A percentile compares a stretch with the other conserved stretches of the same genome.
Evolutionary conservation across 1,140 invertebrate species (phyloP).

Genomic region (Matsumurasca onukii): DNA sequence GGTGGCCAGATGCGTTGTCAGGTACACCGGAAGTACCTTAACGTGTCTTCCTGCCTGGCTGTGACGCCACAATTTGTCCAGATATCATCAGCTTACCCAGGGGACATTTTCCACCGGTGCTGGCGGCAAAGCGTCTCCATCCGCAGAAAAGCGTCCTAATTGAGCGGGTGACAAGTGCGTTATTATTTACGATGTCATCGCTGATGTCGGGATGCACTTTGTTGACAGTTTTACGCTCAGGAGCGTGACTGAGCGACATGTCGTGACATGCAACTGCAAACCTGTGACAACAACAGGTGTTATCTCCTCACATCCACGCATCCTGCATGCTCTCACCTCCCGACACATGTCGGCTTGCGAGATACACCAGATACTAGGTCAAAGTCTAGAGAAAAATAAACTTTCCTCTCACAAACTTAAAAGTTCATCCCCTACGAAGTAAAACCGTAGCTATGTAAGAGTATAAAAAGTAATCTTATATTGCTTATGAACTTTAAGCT

Average conservation of each 20-base stretch:
- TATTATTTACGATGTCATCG: background rate
- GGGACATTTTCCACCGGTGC: conserved; percentile 14
- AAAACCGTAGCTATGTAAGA: no score
- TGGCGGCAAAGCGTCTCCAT: conserved; percentile 14
- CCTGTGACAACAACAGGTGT: no score
- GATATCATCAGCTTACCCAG: conserved; percentile 15
- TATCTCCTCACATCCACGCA: no score
- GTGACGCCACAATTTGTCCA: conserved; percentile 24
- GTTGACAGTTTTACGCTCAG: conserved; percentile 19
- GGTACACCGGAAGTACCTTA: conserved; percentile 22
- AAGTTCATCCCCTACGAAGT: no score
- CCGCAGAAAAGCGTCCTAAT: conserved; percentile 4
- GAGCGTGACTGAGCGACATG: background rate
- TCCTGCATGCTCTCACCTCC: no score
- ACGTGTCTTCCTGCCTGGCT: conserved; percentile 17
- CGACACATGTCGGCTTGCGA: no score
- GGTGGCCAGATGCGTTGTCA: conserved; percentile 17
- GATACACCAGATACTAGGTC: no score
- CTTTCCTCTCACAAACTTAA: no score
- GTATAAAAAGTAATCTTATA: no score
- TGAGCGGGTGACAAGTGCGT: conserved; percentile 11
- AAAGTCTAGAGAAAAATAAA: no score
- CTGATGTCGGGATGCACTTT: background rate
- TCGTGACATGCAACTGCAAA: no score
- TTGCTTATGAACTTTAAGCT: no score